These are phyloP conservation scores for Callaeas wilsoni DNA, from an alignment of 2,113 vertebrate genomes.

Conservation along the genomic window DNA sequence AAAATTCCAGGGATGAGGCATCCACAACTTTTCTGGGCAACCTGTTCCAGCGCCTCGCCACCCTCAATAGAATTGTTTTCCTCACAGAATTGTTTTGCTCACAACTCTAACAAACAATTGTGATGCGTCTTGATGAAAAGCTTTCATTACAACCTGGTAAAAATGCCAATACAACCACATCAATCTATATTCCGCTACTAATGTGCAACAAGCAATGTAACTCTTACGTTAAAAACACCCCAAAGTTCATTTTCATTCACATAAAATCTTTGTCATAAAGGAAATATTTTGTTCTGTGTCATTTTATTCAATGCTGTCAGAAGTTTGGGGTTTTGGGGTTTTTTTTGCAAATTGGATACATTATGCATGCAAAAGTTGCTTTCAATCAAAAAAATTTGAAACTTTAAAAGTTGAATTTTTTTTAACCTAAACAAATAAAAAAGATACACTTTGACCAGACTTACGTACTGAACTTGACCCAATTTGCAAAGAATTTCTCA, in stretches of 20 bases:
- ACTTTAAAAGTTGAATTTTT: neutral
- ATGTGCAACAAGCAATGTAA: neutral
- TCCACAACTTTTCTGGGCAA: neutral
- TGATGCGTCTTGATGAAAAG: neutral
- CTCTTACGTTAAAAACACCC: neutral
- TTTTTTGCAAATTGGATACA: neutral
- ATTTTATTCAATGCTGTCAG: neutral
- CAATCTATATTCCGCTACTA: neutral
- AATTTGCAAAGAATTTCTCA: neutral
- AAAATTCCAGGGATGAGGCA: neutral
- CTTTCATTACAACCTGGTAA: neutral
- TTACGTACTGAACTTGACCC: neutral
- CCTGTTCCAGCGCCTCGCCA: fast-evolving
- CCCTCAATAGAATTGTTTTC: neutral
- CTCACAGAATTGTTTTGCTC: neutral
- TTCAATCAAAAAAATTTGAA: neutral
- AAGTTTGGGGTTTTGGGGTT: neutral
- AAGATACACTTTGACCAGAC: neutral
- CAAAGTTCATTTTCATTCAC: neutral
- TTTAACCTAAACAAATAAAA: neutral
- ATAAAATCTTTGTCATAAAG: neutral
- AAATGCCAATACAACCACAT: neutral
- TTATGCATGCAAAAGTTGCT: neutral
- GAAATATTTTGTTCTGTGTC: neutral
- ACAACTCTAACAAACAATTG: neutral